Conservation (phyloP, 2,888 invertebrate species). For the Labia minor region DNA sequence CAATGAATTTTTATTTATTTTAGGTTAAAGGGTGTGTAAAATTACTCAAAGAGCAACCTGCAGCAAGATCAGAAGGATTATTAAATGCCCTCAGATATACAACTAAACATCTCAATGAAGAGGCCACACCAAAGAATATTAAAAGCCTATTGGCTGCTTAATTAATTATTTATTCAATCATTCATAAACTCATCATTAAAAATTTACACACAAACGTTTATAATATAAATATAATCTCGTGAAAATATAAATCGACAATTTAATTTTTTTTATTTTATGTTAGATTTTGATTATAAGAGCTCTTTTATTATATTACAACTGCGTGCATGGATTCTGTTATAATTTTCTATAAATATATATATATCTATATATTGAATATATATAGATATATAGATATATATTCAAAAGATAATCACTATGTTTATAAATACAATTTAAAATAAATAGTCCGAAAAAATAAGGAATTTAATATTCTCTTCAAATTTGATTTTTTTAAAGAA, state of each 20-base stretch:
- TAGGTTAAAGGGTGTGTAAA: slow-evolving; percentile 77
- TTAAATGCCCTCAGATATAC: slow-evolving; percentile 82
- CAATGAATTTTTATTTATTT: no score
- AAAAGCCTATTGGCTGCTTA: slow-evolving; percentile 62
- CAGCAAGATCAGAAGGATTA: slow-evolving; percentile 69
- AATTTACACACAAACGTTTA: not conserved
- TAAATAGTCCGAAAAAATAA: no score
- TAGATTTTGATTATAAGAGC: no score
- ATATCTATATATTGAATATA: no score
- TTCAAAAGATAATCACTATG: no score
- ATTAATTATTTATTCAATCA: not conserved
- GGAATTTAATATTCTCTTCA: no score
- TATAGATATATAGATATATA: no score
- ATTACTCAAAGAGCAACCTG: slow-evolving; percentile 76
- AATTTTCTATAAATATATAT: no score
- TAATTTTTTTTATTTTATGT: not conserved
- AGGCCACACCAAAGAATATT: slow-evolving; percentile 82
- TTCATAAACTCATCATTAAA: not conserved
- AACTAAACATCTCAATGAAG: slow-evolving; percentile 85
- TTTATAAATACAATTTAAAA: no score
- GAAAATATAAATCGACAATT: not conserved
- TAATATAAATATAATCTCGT: not conserved
- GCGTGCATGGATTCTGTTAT: no score
- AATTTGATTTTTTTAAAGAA: no score
- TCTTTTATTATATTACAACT: no score